phyloP scores from a whole-genome alignment of 2,888 invertebrate species.

The Meganola albula region DNA sequence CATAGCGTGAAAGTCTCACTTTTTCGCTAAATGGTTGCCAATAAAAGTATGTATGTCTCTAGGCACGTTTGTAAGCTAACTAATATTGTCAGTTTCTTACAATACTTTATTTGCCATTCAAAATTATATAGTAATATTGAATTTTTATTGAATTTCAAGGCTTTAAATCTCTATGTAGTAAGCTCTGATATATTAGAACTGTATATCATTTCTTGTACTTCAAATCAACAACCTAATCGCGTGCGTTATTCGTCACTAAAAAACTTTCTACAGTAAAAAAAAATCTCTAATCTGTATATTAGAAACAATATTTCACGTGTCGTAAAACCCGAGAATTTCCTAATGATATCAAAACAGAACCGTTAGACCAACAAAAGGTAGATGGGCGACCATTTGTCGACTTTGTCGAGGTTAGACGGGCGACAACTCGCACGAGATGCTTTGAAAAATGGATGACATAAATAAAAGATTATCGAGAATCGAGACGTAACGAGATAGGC shows the following conservation, averaged over 20 bases:
- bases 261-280: conserved; percentile 56
- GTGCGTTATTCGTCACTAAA: conserved; percentile 47
- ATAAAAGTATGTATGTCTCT: too few species aligned
- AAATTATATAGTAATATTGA: too few species aligned
- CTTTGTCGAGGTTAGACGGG: conserved; percentile 40
- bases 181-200: conserved; percentile 23
- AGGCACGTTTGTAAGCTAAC: too few species aligned
- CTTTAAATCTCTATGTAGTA: conserved; percentile 17
- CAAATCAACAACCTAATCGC: conserved; percentile 41
- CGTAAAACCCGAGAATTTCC: conserved; percentile 56
- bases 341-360: conserved; percentile 72
- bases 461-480: conserved; percentile 75
- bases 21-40: too few species aligned
- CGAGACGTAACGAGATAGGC: conserved; percentile 62
- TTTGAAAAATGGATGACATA: conserved; percentile 66
- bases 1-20: too few species aligned
- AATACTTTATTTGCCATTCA: too few species aligned
- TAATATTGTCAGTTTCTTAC: too few species aligned
- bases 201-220: conserved; percentile 28
- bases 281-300: conserved; percentile 58
- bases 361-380: conserved; percentile 69
- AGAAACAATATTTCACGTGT: conserved; percentile 63
- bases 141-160: conserved; percentile 14
- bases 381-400: conserved; percentile 56
- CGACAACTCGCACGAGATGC: conserved; percentile 59